Evolutionary conservation across 2,888 invertebrate genomes (phyloP).

Genomic region (Eupelmus urozonus): DNA sequence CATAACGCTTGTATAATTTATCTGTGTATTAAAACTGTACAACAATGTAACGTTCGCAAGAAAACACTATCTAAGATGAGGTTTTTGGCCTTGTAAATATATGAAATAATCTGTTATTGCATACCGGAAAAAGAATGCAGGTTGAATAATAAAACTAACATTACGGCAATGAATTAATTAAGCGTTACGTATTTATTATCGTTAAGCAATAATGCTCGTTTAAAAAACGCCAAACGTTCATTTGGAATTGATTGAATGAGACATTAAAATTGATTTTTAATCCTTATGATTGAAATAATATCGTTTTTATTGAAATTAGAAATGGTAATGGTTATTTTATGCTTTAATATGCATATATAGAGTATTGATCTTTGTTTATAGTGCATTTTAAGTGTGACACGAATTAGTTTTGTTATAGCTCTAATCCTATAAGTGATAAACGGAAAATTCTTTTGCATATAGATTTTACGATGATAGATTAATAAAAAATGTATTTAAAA

Average conservation of each 20-base stretch:
- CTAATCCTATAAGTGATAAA: too few relatives aligned
- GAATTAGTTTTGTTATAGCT: constrained; percentile 14
- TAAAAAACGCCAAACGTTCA: constrained; percentile 45
- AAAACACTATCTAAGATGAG: too few relatives aligned
- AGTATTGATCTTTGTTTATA: constrained; percentile 14
- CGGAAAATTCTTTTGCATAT: constrained; percentile 9
- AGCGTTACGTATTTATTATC: constrained; percentile 36
- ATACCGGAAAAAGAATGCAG: neutral
- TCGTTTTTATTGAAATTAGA: constrained; percentile 43
- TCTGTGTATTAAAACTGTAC: too few relatives aligned
- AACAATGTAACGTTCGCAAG: too few relatives aligned
- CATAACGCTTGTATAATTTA: too few relatives aligned
- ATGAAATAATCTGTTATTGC: neutral
- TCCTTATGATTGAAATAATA: constrained; percentile 29
- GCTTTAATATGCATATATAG: constrained; percentile 17
- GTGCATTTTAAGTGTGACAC: neutral
- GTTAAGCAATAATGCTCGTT: constrained; percentile 24
- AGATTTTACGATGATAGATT: constrained; percentile 13
- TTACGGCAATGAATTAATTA: constrained; percentile 28
- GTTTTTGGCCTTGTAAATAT: too few relatives aligned
- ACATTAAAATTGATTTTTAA: constrained; percentile 27
- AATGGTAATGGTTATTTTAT: constrained; percentile 34
- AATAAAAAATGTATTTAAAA: too few relatives aligned
- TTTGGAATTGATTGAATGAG: constrained; percentile 31
- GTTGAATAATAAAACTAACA: constrained; percentile 34